A percentile compares a stretch with the other conserved stretches of the same genome.
These are phyloP conservation scores for Hoplostethus mediterraneus DNA, from an alignment of 2,797 vertebrate genomes.

Conservation along the genomic window DNA sequence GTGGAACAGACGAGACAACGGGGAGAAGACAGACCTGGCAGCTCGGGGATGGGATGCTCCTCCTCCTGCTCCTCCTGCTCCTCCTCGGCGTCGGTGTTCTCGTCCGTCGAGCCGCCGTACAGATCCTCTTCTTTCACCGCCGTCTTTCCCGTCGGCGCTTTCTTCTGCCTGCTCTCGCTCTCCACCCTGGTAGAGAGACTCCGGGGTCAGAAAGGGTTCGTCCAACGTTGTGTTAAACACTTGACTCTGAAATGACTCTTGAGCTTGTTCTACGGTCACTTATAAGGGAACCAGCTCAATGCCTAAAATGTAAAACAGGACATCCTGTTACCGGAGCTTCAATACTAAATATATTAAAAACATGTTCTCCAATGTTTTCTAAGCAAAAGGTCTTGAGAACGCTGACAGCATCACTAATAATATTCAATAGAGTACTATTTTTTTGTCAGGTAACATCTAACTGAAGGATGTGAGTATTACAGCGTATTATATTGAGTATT, in stretches of 20 bases:
- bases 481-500: no score
- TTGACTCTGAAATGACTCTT: no score
- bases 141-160: conserved; percentile 16
- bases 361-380: not conserved
- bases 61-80: conserved; percentile 86
- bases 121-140: conserved; percentile 81
- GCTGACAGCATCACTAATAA: not conserved
- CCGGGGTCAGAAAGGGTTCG: not conserved
- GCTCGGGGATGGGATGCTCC: conserved; percentile 87
- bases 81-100: conserved; percentile 90
- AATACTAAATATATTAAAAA: not conserved
- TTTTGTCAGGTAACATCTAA: no score
- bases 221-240: not conserved
- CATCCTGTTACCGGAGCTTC: not conserved
- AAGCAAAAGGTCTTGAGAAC: not conserved
- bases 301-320: not conserved
- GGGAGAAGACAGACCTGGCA: conserved; percentile 80
- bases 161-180: conserved; percentile 72
- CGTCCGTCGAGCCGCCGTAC: conserved; percentile 90
- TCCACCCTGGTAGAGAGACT: conserved; percentile 76
- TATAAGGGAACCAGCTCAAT: not conserved
- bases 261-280: no score
- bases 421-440: no score
- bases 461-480: no score
- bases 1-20: not conserved